Base-by-base conservation (phyloP, 2,113 vertebrate genomes). In the Campylorhamphus procurvoides region DNA sequence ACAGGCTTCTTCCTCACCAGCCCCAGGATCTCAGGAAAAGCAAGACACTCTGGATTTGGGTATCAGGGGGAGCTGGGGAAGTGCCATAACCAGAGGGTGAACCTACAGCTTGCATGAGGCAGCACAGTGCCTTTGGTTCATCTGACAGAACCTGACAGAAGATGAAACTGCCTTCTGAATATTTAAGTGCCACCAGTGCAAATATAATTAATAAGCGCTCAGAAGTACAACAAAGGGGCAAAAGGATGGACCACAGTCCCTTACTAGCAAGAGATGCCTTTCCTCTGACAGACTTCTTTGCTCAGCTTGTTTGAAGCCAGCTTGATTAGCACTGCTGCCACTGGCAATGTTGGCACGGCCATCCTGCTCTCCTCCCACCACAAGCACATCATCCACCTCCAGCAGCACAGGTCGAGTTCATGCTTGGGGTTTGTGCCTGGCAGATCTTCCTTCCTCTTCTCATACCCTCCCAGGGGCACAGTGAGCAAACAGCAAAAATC, bases 331-430 rank as follows among this genome's bases (percentile, higher is more conserved):
- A 0, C 52, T 81, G 56, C 35, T 6, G 1, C 50, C 66, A 3
- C 75, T 46, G 37, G 58, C 1, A 6, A 27, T 4, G 17, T 37
- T 3, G 1, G 35, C 10, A 0, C 0, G 0, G 33, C n/a, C 77
- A 62, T 74, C 40, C 40, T 2, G 6, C 55, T 85, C 46, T 63
- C 55, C 53, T 88, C 31, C 14, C 12, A 25, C 62, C 29, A 5
- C 47, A 55, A 47, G 14, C 20, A 14, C 13, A 46, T 7, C 6
- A 67, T 39, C 56, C 14, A 25, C 22, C 31, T 68, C 73, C 39
- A 6, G 23, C 3, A 5, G 28, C 1, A 0, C 0, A 0, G 52
- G 59, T 18, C 3, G 6, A 71, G 47, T 68, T 84, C 82, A 85
- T 2, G 4, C 66, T 56, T 10, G 14, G 18, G 9, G 2, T 52